Conservation (phyloP, 2,113 vertebrate genomes). For the Scomber japonicus region DNA sequence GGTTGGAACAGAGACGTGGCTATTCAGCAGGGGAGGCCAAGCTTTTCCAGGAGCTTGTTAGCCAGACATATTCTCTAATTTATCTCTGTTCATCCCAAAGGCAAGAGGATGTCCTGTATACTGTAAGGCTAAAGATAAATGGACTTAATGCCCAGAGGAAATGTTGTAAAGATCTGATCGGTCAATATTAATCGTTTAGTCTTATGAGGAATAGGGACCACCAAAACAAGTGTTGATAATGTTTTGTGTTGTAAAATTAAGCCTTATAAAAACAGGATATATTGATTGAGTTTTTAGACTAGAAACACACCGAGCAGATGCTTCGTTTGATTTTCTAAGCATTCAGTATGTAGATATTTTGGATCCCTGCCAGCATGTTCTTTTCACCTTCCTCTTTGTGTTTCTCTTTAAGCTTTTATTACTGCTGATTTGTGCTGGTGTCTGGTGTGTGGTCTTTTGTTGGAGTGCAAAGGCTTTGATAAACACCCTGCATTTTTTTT, state of each 20-base stretch:
- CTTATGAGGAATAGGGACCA: not conserved
- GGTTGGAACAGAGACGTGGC: constrained; percentile 31
- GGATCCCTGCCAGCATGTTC: not conserved
- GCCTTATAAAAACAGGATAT: not conserved
- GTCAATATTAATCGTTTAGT: constrained; percentile 15
- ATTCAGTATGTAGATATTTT: not conserved
- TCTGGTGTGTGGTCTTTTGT: constrained; percentile 11
- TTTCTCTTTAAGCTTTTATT: constrained; percentile 19
- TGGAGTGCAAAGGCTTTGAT: constrained; percentile 14
- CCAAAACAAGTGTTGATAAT: not conserved
- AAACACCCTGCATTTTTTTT: constrained; percentile 42
- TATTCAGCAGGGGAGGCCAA: constrained; percentile 39
- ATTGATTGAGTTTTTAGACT: not conserved
- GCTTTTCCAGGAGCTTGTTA: constrained; percentile 54
- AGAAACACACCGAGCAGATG: not conserved
- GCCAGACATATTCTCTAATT: constrained; percentile 8
- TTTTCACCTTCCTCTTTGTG: constrained; percentile 14
- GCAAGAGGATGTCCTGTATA: constrained; percentile 11
- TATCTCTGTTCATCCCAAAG: constrained; percentile 24
- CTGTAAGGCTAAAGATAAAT: constrained; percentile 29
- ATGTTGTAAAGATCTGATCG: not conserved
- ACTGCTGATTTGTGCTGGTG: constrained; percentile 4
- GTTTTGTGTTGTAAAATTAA: not conserved
- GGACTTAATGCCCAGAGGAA: not conserved
- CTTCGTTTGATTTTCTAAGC: not conserved